A percentile compares a stretch with the other conserved stretches of the same genome.
Conservation (phyloP, 2,888 invertebrate species). For the Bedellia somnulentella region DNA sequence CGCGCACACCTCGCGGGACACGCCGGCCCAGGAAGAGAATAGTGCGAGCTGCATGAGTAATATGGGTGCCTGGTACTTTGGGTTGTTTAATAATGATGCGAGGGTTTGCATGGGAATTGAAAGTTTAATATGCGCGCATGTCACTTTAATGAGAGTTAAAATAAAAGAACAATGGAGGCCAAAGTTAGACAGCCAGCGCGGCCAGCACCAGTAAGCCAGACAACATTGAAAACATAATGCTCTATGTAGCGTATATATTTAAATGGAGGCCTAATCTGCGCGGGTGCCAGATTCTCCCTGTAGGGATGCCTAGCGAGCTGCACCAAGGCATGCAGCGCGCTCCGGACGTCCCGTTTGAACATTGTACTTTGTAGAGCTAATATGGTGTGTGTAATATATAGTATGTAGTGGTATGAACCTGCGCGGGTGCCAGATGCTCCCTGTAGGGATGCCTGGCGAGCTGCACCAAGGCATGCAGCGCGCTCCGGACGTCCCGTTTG, state of each 20-base stretch:
- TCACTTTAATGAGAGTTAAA: too few relatives aligned
- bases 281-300: constrained; percentile 73
- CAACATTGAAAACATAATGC: too few relatives aligned
- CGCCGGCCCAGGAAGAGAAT: constrained; percentile 79
- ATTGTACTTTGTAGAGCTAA: too few relatives aligned
- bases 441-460: constrained; percentile 68
- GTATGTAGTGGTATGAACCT: too few relatives aligned
- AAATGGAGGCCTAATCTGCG: constrained; percentile 59
- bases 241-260: too few relatives aligned
- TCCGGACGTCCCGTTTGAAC: constrained; percentile 71
- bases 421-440: constrained; percentile 76
- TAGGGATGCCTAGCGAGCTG: constrained; percentile 69
- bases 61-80: not conserved
- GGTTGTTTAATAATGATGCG: constrained; percentile 43
- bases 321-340: constrained; percentile 77
- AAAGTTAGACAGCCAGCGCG: too few relatives aligned
- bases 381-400: too few relatives aligned
- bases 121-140: constrained; percentile 7
- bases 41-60: constrained; percentile 84
- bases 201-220: too few relatives aligned
- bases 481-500: constrained; percentile 77
- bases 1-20: constrained; percentile 77
- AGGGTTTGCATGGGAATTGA: constrained; percentile 78
- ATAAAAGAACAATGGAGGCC: too few relatives aligned
- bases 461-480: constrained; percentile 77